These are phyloP conservation scores for Phacellophora camtschatica DNA, from an alignment of 30 jellyfish, hydroid and myxozoan genomes.

Conservation along the genomic window DNA sequence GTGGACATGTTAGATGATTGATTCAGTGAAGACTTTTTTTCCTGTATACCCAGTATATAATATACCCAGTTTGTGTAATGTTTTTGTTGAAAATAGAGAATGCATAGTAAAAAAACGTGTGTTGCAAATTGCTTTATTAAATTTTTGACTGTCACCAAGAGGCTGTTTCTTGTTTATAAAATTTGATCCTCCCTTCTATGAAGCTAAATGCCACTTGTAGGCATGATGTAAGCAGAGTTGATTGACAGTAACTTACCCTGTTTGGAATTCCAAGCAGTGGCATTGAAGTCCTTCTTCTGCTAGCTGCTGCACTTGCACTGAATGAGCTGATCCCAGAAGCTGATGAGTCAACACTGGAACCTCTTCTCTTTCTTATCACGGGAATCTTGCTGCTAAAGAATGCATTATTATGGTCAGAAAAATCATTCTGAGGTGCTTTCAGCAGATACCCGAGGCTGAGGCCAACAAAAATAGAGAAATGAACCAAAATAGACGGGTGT, in stretches of 20 bases:
- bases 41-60: too few relatives aligned
- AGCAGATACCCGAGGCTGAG: conserved; percentile 39
- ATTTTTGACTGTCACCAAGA: too few relatives aligned
- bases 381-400: conserved; percentile 63
- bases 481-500: conserved; percentile 1
- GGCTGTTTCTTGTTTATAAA: too few relatives aligned
- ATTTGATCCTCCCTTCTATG: too few relatives aligned
- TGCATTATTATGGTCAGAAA: conserved; percentile 16
- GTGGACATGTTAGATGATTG: too few relatives aligned
- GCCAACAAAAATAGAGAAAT: conserved; percentile 29
- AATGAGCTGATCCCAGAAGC: conserved; percentile 42
- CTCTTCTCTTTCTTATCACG: conserved; percentile 75
- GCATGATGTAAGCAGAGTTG: too few relatives aligned
- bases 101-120: too few relatives aligned
- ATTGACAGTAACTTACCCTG: conserved; percentile 93
- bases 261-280: conserved; percentile 85
- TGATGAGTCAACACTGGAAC: conserved; percentile 74
- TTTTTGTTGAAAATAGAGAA: too few relatives aligned
- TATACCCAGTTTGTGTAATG: too few relatives aligned
- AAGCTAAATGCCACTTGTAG: too few relatives aligned
- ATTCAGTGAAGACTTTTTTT: too few relatives aligned
- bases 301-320: conserved; percentile 48
- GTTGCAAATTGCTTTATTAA: too few relatives aligned
- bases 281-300: conserved; percentile 80
- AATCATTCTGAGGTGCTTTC: background rate